Conservation (phyloP, 2,113 vertebrate genomes). For the Sceloporus tristichus region DNA sequence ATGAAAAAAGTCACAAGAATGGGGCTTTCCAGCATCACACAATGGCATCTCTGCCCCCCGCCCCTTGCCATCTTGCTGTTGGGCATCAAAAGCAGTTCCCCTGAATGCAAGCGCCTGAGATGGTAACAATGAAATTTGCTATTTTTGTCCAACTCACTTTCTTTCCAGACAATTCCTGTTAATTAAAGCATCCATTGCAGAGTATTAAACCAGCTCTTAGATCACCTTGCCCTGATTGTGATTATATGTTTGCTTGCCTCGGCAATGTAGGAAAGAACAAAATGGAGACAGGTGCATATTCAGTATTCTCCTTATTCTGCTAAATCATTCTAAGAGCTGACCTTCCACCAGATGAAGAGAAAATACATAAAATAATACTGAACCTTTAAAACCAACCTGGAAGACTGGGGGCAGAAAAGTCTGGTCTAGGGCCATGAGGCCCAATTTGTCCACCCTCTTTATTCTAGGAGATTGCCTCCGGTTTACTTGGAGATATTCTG, state of each 20-base stretch:
- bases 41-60: constrained; percentile 36
- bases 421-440: no score
- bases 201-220: constrained; percentile 58
- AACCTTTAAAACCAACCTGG: no score
- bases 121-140: constrained; percentile 65
- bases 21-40: constrained; percentile 44
- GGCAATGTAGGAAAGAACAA: constrained; percentile 24
- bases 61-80: constrained; percentile 34
- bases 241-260: constrained; percentile 59
- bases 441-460: background rate
- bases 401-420: no score
- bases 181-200: constrained; percentile 64
- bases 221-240: constrained; percentile 62
- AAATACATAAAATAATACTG: background rate
- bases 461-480: background rate
- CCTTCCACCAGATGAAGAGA: background rate
- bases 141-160: constrained; percentile 68
- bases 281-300: constrained; percentile 22
- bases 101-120: constrained; percentile 25
- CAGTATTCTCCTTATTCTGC: background rate
- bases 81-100: constrained; percentile 32
- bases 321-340: background rate
- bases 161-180: constrained; percentile 65
- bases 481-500: background rate
- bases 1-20: constrained; percentile 46